phyloP scores from a whole-genome alignment of 2,797 vertebrate genomes.

The Hippocampus kuda region DNA sequence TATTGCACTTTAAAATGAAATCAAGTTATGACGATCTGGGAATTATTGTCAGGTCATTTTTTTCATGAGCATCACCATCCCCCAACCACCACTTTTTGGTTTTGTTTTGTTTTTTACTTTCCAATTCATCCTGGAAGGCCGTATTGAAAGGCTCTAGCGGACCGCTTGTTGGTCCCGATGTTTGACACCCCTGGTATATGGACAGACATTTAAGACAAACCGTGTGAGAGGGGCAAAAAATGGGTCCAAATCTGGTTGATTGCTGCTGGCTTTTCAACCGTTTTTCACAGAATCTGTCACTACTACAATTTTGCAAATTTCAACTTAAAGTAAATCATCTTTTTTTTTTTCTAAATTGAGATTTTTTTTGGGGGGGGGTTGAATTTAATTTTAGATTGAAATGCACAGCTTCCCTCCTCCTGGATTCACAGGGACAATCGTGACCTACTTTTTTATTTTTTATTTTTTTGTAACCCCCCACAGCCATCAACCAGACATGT shows the following conservation, averaged over 20 bases:
- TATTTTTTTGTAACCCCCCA: background rate
- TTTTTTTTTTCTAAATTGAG: slow-evolving; percentile 34
- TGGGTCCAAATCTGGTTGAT: slow-evolving; percentile 46
- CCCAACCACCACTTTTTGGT: background rate
- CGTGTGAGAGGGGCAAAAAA: slow-evolving; percentile 36
- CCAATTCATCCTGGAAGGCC: background rate
- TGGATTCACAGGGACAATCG: slow-evolving; percentile 22
- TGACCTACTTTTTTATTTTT: background rate
- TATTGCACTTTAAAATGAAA: background rate
- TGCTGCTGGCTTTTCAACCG: slow-evolving; percentile 51
- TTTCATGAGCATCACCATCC: background rate
- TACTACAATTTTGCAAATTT: slow-evolving; percentile 50
- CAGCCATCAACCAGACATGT: background rate
- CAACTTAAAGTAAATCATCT: slow-evolving; percentile 27
- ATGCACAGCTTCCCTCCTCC: slow-evolving; percentile 48
- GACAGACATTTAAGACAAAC: slow-evolving; percentile 44
- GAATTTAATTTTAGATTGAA: slow-evolving; percentile 26
- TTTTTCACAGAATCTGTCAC: slow-evolving; percentile 50
- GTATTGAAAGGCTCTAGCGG: no score
- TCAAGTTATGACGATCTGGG: background rate
- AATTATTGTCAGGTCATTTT: background rate
- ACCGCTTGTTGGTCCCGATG: background rate
- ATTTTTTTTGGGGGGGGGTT: background rate
- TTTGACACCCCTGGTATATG: slow-evolving; percentile 26
- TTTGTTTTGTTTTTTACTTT: background rate